phyloP scores from a whole-genome alignment of 1,140 invertebrate genomes.

The Trissolcus basalis region DNA sequence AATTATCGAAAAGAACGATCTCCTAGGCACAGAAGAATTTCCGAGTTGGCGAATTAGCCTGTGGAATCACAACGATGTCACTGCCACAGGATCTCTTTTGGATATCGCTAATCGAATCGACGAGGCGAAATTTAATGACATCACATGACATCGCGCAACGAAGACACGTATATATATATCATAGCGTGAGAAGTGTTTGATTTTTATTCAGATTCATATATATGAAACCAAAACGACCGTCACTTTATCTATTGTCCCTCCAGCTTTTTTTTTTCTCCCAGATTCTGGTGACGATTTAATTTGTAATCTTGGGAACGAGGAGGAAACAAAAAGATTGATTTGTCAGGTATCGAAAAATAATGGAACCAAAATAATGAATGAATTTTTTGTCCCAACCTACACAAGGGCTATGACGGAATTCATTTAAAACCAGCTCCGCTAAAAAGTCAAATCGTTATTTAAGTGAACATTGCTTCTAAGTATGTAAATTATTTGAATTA shows the following conservation, averaged over 20 bases:
- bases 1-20: conserved; percentile 59
- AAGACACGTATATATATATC: conserved; percentile 46
- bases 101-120: conserved; percentile 58
- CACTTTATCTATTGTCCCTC: conserved; percentile 35
- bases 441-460: too few relatives aligned
- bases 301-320: conserved; percentile 4
- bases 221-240: conserved; percentile 23
- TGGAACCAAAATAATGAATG: background rate
- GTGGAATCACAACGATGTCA: conserved; percentile 55
- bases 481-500: conserved; percentile 2
- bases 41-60: conserved; percentile 45
- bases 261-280: conserved; percentile 4
- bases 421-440: too few relatives aligned
- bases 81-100: conserved; percentile 49
- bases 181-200: conserved; percentile 52
- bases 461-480: conserved; percentile 8
- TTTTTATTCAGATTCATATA: conserved; percentile 50
- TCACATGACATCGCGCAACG: conserved; percentile 52
- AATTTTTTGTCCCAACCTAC: too few relatives aligned
- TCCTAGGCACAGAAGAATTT: conserved; percentile 49
- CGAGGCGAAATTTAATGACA: conserved; percentile 59
- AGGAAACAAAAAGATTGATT: background rate
- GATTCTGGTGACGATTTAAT: conserved; percentile 37
- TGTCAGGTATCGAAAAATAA: background rate
- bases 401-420: too few relatives aligned